phyloP scores from a whole-genome alignment of 2,113 vertebrate genomes.

The Cichladusa arquata region DNA sequence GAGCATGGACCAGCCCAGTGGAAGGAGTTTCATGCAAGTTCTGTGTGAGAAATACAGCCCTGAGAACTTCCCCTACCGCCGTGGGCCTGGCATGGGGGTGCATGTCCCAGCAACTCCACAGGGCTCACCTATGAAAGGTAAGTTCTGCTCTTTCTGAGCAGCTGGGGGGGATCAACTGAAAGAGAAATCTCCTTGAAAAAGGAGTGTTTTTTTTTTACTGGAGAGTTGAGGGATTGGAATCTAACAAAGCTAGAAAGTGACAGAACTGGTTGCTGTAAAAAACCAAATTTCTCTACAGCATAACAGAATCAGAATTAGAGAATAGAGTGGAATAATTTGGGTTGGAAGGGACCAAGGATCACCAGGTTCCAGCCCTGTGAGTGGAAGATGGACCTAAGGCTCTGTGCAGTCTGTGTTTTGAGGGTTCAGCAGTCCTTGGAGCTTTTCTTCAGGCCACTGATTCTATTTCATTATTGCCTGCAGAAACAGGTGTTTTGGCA shows the following conservation, averaged over 20 bases:
- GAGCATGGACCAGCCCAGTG: constrained; percentile 86
- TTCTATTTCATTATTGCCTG: not conserved
- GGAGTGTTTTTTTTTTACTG: not conserved
- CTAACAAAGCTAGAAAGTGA: not conserved
- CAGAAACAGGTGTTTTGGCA: not conserved
- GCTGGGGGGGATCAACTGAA: not conserved
- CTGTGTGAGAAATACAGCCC: constrained; percentile 96
- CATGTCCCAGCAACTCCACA: constrained; percentile 88
- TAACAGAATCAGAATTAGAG: not conserved
- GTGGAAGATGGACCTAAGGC: not conserved
- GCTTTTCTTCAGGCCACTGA: not conserved
- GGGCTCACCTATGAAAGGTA: constrained; percentile 95
- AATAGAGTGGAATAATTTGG: not conserved
- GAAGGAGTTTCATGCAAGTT: constrained; percentile 92
- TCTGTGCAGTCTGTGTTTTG: not conserved
- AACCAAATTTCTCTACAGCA: not conserved
- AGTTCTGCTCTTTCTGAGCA: not conserved
- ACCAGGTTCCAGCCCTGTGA: not conserved
- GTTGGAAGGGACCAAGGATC: not conserved
- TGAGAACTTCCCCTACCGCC: constrained; percentile 93
- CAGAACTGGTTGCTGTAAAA: not conserved
- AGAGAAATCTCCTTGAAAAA: not conserved
- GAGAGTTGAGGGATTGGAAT: not conserved
- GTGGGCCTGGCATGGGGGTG: constrained; percentile 90
- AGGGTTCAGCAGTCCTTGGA: not conserved